Evolutionary conservation across 2,888 invertebrate species (phyloP), one percentile per base, ranked within the genome.

Genomic region (Caradrina kadenii): DNA sequence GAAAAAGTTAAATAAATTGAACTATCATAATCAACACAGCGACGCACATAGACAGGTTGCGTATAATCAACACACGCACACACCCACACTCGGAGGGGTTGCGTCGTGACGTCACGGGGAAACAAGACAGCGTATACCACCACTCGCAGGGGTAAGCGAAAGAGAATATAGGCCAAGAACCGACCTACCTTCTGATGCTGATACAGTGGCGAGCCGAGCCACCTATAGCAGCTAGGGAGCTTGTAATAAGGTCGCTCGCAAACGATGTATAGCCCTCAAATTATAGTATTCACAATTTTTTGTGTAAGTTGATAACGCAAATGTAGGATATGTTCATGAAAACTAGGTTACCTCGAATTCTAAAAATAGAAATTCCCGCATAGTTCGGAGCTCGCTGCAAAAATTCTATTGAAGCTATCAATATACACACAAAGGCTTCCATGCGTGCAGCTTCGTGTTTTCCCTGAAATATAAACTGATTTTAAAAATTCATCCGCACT

Each of bases 91-190:
- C 66, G 69, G 78, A 84, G 90, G 91, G 91, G 90, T 90, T 93
- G 91, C 92, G 92, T 92, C 76, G 86, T 95, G 94, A 95, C 95
- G 95, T 95, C 95, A 95, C 93, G 91, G 79, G 84, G 26, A 86
- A 94, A 80, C 79, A 90, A 85, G 92, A 93, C 76, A 62, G 73
- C 66, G 48, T 65, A 80, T 88, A 73, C 63, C 63, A 68, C 76
- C 67, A 80, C 70, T 52, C 60, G 17, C 48, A 63, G 59, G 90
- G 63, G 69, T 63, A 89, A 94, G 79, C 78, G 87, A 85, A 94
- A 92, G 54, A 80, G 87, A 95, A 96, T 95, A 94, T 96, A 96
- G 95, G 95, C 89, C 95, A 95, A 94, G 93, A 92, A 90, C 93
- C 94, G 94, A 94, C 95, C 95, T 93, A 94, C 93, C 94, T 93